These are phyloP conservation scores for Drosophila arawakana DNA, from an alignment of 1,140 invertebrate genomes.

Conservation along the genomic window DNA sequence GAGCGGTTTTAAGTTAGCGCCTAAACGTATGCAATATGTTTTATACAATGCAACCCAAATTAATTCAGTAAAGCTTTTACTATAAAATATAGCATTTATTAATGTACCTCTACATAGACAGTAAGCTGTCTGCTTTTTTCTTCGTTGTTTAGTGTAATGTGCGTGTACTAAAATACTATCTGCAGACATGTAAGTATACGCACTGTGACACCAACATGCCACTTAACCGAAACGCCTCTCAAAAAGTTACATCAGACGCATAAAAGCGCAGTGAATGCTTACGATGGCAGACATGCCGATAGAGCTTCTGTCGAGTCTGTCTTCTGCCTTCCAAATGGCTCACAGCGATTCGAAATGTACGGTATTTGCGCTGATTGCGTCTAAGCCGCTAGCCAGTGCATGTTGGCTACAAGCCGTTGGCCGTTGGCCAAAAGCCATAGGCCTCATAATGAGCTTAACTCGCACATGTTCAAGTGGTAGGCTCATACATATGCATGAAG, in stretches of 20 bases:
- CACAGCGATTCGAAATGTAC: neutral
- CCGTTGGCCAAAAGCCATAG: slow-evolving; percentile 21
- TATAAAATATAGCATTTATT: neutral
- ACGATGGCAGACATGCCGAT: neutral
- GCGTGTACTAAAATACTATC: neutral
- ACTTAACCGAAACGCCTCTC: slow-evolving; percentile 16
- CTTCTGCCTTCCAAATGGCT: neutral
- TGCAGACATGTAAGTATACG: slow-evolving; percentile 43
- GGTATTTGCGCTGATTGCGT: slow-evolving; percentile 65
- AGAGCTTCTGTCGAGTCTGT: neutral
- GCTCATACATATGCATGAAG: slow-evolving; percentile 13
- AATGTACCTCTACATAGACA: neutral
- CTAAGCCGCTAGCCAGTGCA: slow-evolving; percentile 20
- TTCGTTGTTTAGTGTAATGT: slow-evolving; percentile 7
- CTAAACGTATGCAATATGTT: too few relatives aligned
- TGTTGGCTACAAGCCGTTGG: too few relatives aligned
- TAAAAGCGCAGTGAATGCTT: slow-evolving; percentile 11
- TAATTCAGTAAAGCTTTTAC: too few relatives aligned
- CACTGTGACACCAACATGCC: slow-evolving; percentile 7
- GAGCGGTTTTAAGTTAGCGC: too few relatives aligned
- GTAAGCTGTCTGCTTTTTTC: neutral
- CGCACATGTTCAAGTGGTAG: slow-evolving; percentile 37
- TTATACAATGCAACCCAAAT: too few relatives aligned
- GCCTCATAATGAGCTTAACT: slow-evolving; percentile 72
- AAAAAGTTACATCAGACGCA: slow-evolving; percentile 15